phyloP scores from a whole-genome alignment of 2,888 invertebrate genomes.

The Oligia latruncula region DNA sequence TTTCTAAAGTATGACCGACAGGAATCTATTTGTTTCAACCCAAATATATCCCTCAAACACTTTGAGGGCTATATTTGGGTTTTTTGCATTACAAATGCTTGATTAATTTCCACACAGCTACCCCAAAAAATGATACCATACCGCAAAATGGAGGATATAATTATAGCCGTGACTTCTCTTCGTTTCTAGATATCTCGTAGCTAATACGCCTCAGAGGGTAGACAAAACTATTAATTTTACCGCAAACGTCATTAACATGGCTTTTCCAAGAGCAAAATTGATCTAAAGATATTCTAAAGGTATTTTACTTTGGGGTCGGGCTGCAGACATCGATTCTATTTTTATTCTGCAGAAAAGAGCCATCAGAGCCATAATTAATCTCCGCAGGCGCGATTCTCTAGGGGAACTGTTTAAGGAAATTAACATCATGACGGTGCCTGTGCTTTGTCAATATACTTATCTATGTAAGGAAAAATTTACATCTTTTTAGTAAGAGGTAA shows the following conservation, averaged over 20 bases:
- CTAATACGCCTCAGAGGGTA: constrained; percentile 12
- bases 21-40: not conserved
- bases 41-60: constrained; percentile 5
- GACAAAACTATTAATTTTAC: not conserved
- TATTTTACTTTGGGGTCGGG: too few relatives aligned
- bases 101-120: not conserved
- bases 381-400: too few relatives aligned
- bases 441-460: too few relatives aligned
- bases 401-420: too few relatives aligned
- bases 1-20: not conserved
- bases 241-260: not conserved
- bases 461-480: too few relatives aligned
- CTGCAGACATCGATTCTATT: too few relatives aligned
- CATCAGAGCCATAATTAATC: too few relatives aligned
- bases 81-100: constrained; percentile 4
- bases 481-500: too few relatives aligned
- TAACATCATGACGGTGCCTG: too few relatives aligned
- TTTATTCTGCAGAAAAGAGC: too few relatives aligned
- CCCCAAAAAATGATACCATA: not conserved
- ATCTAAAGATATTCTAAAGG: not conserved
- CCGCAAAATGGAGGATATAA: not conserved
- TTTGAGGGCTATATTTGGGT: not conserved
- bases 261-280: not conserved
- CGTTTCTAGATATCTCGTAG: not conserved
- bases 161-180: not conserved